Conservation (phyloP, 1,140 invertebrate species). For the Paraescarpia echinospica region DNA sequence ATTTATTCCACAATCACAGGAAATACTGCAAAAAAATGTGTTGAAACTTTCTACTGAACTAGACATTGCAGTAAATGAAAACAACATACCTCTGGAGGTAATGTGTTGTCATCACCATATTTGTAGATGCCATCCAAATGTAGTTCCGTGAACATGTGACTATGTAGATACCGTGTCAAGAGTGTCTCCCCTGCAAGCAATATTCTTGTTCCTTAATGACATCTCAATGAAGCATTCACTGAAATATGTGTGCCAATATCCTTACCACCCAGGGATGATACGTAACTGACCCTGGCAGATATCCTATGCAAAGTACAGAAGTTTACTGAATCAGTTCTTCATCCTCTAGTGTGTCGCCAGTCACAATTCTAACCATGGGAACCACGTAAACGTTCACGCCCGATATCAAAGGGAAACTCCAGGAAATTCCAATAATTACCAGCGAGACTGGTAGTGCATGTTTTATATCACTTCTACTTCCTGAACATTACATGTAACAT, state of each 20-base stretch:
- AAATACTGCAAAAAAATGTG: slow-evolving; percentile 10
- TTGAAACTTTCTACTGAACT: neutral
- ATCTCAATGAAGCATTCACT: no score
- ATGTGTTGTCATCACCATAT: slow-evolving; percentile 54
- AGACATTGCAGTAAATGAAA: neutral
- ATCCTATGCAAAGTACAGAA: no score
- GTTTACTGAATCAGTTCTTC: no score
- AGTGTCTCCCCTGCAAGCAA: slow-evolving; percentile 50
- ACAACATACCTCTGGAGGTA: slow-evolving; percentile 54
- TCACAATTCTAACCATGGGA: neutral
- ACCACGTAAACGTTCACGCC: no score
- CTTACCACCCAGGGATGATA: no score
- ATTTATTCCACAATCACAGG: neutral
- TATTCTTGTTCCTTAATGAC: neutral
- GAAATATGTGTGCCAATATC: no score
- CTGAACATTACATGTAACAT: no score
- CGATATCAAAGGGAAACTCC: no score
- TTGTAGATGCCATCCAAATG: slow-evolving; percentile 59
- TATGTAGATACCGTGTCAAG: slow-evolving; percentile 51
- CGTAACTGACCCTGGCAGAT: no score
- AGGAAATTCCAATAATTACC: no score
- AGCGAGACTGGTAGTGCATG: no score
- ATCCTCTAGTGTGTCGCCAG: neutral
- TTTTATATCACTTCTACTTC: no score
- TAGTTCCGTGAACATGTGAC: slow-evolving; percentile 56